phyloP scores from a whole-genome alignment of 1,140 invertebrate species.

The Lithobius niger region DNA sequence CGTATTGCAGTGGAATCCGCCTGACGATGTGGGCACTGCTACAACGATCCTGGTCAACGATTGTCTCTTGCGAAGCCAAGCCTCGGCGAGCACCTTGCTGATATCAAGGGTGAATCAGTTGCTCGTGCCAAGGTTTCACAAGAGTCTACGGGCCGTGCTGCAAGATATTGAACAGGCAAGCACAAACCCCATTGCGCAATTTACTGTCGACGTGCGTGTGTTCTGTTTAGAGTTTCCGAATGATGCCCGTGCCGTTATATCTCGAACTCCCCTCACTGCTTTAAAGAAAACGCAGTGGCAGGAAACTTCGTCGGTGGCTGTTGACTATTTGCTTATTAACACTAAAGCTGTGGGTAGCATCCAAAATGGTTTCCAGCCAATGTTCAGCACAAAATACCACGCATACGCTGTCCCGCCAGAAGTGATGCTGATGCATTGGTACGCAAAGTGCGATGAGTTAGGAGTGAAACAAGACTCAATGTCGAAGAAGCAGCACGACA shows the following conservation, averaged over 20 bases:
- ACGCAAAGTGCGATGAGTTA: not conserved
- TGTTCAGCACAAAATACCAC: too few species aligned
- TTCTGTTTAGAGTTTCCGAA: not conserved
- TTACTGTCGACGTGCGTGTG: not conserved
- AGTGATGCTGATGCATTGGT: not conserved
- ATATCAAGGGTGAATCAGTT: not conserved
- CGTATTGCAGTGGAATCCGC: too few species aligned
- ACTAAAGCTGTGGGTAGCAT: too few species aligned
- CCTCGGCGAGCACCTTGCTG: not conserved
- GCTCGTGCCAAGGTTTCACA: not conserved
- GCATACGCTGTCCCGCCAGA: not conserved
- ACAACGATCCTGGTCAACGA: not conserved
- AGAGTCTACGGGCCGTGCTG: not conserved
- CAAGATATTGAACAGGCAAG: not conserved
- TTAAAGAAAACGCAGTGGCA: too few species aligned
- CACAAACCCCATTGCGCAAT: not conserved
- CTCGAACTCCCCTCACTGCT: too few species aligned
- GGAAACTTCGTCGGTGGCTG: too few species aligned
- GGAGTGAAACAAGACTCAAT: not conserved
- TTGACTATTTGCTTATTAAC: too few species aligned
- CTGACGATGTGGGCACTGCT: too few species aligned
- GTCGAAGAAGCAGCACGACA: not conserved
- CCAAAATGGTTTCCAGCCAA: too few species aligned
- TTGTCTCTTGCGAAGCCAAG: not conserved
- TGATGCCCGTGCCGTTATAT: not conserved